phyloP scores from a whole-genome alignment of 2,888 invertebrate species.

The Sesia bembeciformis region DNA sequence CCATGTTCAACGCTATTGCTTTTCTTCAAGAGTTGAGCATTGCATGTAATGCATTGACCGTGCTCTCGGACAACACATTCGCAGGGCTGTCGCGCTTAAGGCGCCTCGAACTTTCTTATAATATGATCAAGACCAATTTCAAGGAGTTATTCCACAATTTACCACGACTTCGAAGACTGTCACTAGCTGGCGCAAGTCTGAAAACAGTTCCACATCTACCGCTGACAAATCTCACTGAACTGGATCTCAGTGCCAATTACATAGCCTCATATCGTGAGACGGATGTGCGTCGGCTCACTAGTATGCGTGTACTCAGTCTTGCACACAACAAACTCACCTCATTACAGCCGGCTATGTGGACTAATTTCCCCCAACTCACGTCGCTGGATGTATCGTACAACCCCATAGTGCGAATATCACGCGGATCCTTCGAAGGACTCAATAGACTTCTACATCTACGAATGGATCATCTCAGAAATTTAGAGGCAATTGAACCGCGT shows the following conservation, averaged over 20 bases:
- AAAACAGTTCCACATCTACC: constrained; percentile 80
- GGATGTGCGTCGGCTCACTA: constrained; percentile 76
- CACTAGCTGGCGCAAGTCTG: constrained; percentile 80
- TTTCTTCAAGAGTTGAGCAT: constrained; percentile 82
- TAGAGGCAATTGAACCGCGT: constrained; percentile 81
- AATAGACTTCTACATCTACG: constrained; percentile 80
- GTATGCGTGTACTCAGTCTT: constrained; percentile 79
- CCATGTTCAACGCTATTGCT: constrained; percentile 79
- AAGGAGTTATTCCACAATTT: constrained; percentile 87
- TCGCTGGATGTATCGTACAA: constrained; percentile 85
- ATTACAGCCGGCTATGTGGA: constrained; percentile 80
- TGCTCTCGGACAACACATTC: constrained; percentile 87
- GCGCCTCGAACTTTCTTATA: constrained; percentile 82
- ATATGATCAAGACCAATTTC: constrained; percentile 83
- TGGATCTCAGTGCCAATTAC: constrained; percentile 83
- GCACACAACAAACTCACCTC: constrained; percentile 80
- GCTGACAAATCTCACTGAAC: constrained; percentile 76
- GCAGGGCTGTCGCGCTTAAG: constrained; percentile 81
- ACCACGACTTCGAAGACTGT: constrained; percentile 80
- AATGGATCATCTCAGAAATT: constrained; percentile 77
- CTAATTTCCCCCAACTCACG: constrained; percentile 76
- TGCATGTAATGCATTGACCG: constrained; percentile 82
- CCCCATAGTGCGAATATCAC: constrained; percentile 80
- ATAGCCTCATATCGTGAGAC: constrained; percentile 78
- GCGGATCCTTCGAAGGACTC: constrained; percentile 77